Evolutionary conservation across 2,888 invertebrate genomes (phyloP), one percentile per base, ranked within the genome.

Genomic region (Monochamus alternatus): DNA sequence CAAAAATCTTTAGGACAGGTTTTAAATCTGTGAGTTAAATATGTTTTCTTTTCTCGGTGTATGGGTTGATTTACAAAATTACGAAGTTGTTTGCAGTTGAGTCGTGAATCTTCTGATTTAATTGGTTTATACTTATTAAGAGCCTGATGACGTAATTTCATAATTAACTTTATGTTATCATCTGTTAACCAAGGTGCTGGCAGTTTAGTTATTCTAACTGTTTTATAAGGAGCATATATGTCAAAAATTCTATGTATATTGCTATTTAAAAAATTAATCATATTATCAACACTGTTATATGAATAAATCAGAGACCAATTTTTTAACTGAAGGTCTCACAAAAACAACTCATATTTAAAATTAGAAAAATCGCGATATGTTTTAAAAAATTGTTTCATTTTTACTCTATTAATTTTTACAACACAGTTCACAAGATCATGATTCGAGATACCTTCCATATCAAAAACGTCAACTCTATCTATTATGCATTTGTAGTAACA

Each of bases 401-500:
- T 58, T 14, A 8, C 7, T 14, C 7, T 58, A 58, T 58, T 58
- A 58, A 58, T 58, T 58, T 58, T 14, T 58, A 58, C 7, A 22
- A 22, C 2, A 58, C 58, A 58, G 14, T 9, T 8, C 7, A 58
- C 58, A 58, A 58, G 58, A 14, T 12, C 12, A n/a, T 58, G 58
- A 58, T 58, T n/a, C 10, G 58, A 58, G n/a, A 14, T 58, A 10
- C 58, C 58, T n/a, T 58, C 58, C 58, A 58, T 58, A 58, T 58
- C 22, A 7, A 58, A 7, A 9, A 58, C 22, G 22, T 58, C 22
- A 58, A 58, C 58, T 47, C 8, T 47, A 47, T 10, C 47, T 22
- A 22, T 1, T 1, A 22, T 22, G 22, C 1, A 22, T 22, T 22
- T 22, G 22, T 22, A 22, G 22, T 22, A 22, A 22, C n/a, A n/a